Percentiles rank a stretch among this genome's conserved stretches.
Evolutionary conservation across 2,797 vertebrate species (phyloP).

Genomic region (Agapornis canus): DNA sequence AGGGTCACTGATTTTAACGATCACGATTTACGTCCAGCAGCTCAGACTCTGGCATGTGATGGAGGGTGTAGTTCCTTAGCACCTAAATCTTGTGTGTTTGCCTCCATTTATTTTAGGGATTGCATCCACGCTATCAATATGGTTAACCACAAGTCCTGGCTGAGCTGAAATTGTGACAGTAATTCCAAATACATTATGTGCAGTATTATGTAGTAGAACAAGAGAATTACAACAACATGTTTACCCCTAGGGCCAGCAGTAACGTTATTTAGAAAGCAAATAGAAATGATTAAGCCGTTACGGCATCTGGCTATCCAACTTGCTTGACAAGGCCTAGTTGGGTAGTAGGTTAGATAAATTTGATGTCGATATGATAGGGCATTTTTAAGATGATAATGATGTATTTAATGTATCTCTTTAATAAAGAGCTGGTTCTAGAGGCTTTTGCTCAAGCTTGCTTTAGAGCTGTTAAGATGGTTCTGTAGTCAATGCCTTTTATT

Average conservation of each 20-base stretch:
- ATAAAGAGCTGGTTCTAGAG: neutral
- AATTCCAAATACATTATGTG: neutral
- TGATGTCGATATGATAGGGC: neutral
- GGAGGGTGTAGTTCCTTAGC: neutral
- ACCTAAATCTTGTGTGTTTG: neutral
- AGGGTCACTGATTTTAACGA: neutral
- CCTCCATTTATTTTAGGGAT: neutral
- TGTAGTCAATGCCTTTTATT: slow-evolving; percentile 38
- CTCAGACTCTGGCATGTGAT: neutral
- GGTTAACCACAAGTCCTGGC: neutral
- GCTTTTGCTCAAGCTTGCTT: slow-evolving; percentile 35
- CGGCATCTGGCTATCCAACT: neutral
- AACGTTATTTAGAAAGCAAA: neutral
- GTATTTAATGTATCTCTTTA: neutral
- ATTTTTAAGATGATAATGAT: neutral
- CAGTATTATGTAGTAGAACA: neutral
- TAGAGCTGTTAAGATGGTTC: slow-evolving; percentile 1
- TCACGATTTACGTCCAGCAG: neutral
- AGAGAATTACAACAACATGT: neutral
- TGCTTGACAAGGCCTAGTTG: neutral
- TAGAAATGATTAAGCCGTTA: neutral
- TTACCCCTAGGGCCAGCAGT: neutral
- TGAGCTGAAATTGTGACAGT: neutral
- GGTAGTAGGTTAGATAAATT: neutral
- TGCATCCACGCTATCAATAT: neutral